Evolutionary conservation across 2,797 vertebrate species (phyloP).

Genomic region (Oreochromis grahami): DNA sequence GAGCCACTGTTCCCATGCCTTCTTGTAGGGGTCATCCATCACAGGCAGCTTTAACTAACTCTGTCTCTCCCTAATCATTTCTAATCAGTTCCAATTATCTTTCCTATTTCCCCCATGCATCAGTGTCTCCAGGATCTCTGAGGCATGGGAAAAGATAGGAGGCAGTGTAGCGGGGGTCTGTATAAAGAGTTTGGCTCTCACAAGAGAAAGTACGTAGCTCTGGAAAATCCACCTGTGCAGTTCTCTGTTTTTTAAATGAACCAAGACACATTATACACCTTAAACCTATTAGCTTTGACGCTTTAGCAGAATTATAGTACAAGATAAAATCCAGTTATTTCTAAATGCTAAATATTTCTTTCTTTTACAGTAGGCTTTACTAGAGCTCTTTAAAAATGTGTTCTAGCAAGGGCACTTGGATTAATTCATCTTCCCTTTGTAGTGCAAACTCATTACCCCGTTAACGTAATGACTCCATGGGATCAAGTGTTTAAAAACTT

Average conservation of each 20-base stretch:
- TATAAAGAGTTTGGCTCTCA: slow-evolving; percentile 5
- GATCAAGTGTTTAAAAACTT: slow-evolving; percentile 55
- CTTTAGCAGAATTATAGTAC: not conserved
- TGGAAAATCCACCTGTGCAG: not conserved
- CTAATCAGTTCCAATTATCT: slow-evolving; percentile 72
- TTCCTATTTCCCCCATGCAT: slow-evolving; percentile 48
- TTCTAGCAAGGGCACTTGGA: not conserved
- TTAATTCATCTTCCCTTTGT: slow-evolving; percentile 35
- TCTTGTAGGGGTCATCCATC: slow-evolving; percentile 56
- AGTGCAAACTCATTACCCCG: slow-evolving; percentile 42
- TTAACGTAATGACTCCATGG: slow-evolving; percentile 51
- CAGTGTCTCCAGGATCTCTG: slow-evolving; percentile 51
- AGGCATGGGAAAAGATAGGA: slow-evolving; percentile 15
- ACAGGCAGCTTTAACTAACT: slow-evolving; percentile 58
- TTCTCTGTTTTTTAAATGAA: not conserved
- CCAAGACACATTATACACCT: not conserved
- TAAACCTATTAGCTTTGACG: not conserved
- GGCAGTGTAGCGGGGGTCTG: not conserved
- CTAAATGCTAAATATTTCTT: not conserved
- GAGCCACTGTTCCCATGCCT: slow-evolving; percentile 28
- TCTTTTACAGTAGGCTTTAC: not conserved
- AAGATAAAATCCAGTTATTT: not conserved
- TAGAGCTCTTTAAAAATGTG: not conserved
- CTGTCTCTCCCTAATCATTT: slow-evolving; percentile 67
- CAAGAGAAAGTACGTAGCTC: not conserved